These are phyloP conservation scores for Tragelaphus eurycerus DNA, from an alignment of 2,797 vertebrate species.

Conservation along the genomic window DNA sequence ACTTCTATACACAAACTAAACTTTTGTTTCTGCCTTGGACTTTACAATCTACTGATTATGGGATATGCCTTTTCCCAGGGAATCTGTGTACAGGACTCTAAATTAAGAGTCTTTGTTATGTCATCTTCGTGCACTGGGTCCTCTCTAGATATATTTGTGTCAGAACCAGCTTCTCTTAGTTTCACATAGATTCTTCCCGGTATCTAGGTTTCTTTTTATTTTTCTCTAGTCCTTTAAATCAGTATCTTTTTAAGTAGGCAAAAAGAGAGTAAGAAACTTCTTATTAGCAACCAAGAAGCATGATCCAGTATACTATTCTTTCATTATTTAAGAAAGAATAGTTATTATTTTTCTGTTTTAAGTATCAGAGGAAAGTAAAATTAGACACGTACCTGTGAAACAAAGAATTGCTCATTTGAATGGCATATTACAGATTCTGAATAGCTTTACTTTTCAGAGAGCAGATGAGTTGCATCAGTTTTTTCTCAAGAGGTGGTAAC, in stretches of 20 bases:
- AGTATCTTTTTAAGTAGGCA: background rate
- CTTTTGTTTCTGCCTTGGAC: background rate
- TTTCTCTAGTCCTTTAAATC: background rate
- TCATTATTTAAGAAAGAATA: conserved; percentile 23
- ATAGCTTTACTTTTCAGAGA: conserved; percentile 27
- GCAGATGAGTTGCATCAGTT: background rate
- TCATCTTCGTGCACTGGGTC: background rate
- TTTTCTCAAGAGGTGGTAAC: background rate
- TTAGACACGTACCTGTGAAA: background rate
- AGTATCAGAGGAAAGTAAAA: background rate
- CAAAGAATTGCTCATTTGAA: background rate
- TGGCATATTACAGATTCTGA: background rate
- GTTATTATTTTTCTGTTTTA: background rate
- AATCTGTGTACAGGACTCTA: background rate
- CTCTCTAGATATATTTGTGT: background rate
- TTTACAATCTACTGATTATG: background rate
- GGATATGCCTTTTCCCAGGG: background rate
- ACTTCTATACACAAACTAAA: background rate
- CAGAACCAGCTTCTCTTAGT: background rate
- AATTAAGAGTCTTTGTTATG: background rate
- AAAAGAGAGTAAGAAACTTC: background rate
- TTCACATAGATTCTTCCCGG: background rate
- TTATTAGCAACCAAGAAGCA: background rate
- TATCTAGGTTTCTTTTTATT: background rate
- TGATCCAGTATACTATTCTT: background rate